Percentiles rank a stretch among this genome's conserved stretches.
phyloP scores from a whole-genome alignment of 2,797 vertebrate species.

The Syndactyla subalaris region DNA sequence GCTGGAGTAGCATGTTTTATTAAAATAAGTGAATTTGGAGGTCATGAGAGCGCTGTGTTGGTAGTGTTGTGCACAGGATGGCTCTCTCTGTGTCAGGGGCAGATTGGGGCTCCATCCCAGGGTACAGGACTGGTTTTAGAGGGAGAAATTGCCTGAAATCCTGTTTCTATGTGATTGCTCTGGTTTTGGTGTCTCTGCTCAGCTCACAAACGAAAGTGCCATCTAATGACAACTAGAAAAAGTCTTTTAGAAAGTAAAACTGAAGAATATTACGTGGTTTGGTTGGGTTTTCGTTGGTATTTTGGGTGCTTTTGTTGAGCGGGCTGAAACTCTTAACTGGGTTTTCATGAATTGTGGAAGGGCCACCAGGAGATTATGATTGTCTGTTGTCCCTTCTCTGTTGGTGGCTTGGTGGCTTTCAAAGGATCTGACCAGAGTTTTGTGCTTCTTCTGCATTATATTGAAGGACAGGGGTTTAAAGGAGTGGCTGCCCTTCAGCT shows the following conservation, averaged over 20 bases:
- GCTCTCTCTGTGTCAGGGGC: not conserved
- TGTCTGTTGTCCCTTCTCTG: not conserved
- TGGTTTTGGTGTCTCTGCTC: not conserved
- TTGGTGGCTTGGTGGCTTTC: not conserved
- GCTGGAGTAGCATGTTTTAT: constrained; percentile 34
- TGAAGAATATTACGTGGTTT: not conserved
- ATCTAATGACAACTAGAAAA: not conserved
- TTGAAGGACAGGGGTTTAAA: not conserved
- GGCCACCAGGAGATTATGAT: not conserved
- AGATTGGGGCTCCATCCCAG: accelerated
- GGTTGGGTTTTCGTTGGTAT: not conserved
- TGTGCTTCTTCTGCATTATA: not conserved
- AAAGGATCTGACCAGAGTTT: not conserved
- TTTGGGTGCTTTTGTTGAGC: not conserved
- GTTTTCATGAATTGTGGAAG: accelerated
- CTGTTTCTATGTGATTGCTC: accelerated
- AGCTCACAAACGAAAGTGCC: not conserved
- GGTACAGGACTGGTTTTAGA: not conserved
- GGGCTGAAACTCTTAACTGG: not conserved
- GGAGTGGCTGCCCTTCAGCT: not conserved
- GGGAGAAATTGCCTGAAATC: not conserved
- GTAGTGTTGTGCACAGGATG: not conserved
- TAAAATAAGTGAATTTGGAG: constrained; percentile 34
- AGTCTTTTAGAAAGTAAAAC: not conserved
- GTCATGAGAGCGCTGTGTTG: not conserved